Percentiles rank a stretch among this genome's conserved stretches.
These are phyloP conservation scores for Yponomeuta sedellus DNA, from an alignment of 2,888 invertebrate genomes.

Conservation along the genomic window DNA sequence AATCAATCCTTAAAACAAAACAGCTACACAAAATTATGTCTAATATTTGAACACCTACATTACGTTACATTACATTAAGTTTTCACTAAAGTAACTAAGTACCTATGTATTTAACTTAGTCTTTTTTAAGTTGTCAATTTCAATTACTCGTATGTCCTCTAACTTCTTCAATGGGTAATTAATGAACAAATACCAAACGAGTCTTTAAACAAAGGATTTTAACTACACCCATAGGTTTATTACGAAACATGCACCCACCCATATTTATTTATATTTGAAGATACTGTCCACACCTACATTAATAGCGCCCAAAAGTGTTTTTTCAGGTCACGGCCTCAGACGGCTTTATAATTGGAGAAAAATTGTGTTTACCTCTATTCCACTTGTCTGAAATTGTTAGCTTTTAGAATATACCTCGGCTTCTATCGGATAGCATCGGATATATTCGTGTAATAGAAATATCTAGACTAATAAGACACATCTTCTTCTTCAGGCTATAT, in stretches of 20 bases:
- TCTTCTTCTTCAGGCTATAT: too few relatives aligned
- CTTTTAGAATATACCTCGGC: too few relatives aligned
- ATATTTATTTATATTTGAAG: not conserved
- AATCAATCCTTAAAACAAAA: too few relatives aligned
- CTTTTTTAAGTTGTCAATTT: too few relatives aligned
- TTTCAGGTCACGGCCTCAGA: conserved; percentile 1
- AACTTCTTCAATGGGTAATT: not conserved
- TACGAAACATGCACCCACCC: not conserved
- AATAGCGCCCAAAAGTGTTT: not conserved
- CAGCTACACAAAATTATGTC: too few relatives aligned
- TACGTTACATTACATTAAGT: too few relatives aligned
- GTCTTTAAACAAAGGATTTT: not conserved
- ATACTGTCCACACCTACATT: conserved; percentile 4
- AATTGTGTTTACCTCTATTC: conserved; percentile 6
- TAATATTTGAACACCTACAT: too few relatives aligned
- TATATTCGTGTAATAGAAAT: too few relatives aligned
- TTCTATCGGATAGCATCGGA: too few relatives aligned
- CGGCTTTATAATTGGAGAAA: not conserved
- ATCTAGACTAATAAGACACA: too few relatives aligned
- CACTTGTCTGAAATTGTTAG: conserved; percentile 3
- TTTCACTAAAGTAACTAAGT: too few relatives aligned
- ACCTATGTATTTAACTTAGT: too few relatives aligned
- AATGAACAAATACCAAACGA: not conserved
- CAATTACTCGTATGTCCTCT: not conserved
- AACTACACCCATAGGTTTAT: not conserved